Evolutionary conservation across 2,113 vertebrate species (phyloP).

Genomic region (Hydropotes inermis): DNA sequence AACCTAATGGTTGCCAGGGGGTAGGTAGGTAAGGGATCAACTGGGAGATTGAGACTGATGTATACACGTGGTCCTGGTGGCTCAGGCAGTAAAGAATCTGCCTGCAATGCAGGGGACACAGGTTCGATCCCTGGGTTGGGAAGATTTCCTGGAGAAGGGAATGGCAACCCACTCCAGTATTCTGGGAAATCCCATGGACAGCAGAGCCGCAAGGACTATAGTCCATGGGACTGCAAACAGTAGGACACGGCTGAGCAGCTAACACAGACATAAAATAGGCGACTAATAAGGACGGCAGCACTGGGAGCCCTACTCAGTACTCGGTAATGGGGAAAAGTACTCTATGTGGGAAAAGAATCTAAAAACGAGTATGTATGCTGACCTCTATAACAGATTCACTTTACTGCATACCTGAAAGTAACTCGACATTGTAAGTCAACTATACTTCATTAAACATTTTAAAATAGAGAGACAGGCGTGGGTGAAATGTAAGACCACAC

Average conservation of each 20-base stretch:
- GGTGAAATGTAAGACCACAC: not conserved
- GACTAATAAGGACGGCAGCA: not conserved
- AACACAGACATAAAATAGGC: not conserved
- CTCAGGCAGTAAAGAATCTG: not conserved
- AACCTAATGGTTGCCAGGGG: not conserved
- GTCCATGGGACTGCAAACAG: not conserved
- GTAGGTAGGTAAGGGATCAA: not conserved
- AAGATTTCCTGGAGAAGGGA: not conserved
- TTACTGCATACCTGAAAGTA: not conserved
- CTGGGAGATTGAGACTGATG: not conserved
- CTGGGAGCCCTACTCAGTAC: not conserved
- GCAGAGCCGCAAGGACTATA: not conserved
- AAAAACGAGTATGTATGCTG: not conserved
- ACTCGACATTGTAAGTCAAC: not conserved
- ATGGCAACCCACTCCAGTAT: not conserved
- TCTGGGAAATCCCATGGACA: not conserved
- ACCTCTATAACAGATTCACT: not conserved
- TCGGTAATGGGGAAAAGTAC: too few species aligned
- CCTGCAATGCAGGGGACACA: not conserved
- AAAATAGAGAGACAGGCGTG: not conserved
- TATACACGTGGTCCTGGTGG: not conserved
- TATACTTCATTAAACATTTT: not conserved
- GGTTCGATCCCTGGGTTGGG: not conserved
- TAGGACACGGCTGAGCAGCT: not conserved
- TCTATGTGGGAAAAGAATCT: not conserved